phyloP scores from a whole-genome alignment of 2,797 vertebrate species.

The Cottoperca gobio region DNA sequence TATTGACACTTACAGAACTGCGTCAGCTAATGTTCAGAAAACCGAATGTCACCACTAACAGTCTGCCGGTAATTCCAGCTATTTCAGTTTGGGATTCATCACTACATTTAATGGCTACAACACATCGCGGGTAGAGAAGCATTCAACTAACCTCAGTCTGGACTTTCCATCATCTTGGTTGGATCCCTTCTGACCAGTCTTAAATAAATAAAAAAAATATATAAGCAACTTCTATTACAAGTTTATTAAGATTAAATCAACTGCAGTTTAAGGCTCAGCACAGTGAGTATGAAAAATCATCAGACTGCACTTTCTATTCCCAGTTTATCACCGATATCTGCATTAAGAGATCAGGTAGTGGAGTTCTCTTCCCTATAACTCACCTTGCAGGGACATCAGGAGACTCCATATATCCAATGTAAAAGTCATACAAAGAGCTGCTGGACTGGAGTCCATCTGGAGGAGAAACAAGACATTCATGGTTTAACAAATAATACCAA shows the following conservation, averaged over 20 bases:
- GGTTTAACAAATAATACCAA: neutral
- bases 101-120: accelerated
- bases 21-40: slow-evolving; percentile 83
- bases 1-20: accelerated
- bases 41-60: slow-evolving; percentile 87
- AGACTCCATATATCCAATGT: accelerated
- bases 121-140: too few species aligned
- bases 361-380: accelerated
- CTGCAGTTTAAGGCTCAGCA: slow-evolving; percentile 65
- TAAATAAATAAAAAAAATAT: neutral
- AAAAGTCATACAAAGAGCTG: accelerated
- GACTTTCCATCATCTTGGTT: neutral
- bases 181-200: accelerated
- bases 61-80: slow-evolving; percentile 96
- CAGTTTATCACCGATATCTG: slow-evolving; percentile 72
- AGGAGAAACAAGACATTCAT: neutral
- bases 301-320: slow-evolving; percentile 88
- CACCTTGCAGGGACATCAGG: slow-evolving; percentile 9
- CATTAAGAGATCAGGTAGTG: accelerated
- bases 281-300: slow-evolving; percentile 76
- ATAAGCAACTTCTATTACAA: accelerated
- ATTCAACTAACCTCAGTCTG: slow-evolving; percentile 22
- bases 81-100: slow-evolving; percentile 70
- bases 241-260: accelerated
- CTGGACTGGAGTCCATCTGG: neutral